These are phyloP conservation scores for Jordanella pulchra DNA, from an alignment of 2,797 vertebrate genomes.

Conservation along the genomic window DNA sequence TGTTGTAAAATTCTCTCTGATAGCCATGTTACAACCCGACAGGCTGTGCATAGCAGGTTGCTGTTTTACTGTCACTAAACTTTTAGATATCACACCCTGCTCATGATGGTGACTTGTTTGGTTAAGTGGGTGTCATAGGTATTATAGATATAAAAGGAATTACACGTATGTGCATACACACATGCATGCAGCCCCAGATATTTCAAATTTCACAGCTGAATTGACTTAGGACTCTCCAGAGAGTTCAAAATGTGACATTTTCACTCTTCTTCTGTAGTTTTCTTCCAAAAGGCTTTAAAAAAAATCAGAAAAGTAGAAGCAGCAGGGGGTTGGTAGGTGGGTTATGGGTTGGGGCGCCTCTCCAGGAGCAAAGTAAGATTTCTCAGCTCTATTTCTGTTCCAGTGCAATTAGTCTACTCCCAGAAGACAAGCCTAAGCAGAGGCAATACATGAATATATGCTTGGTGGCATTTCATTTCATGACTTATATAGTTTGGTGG, in stretches of 20 bases:
- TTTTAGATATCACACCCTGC: slow-evolving; percentile 65
- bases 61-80: slow-evolving; percentile 58
- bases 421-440: slow-evolving; percentile 74
- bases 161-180: slow-evolving; percentile 58
- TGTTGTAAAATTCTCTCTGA: slow-evolving; percentile 70
- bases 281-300: slow-evolving; percentile 77
- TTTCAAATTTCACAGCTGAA: slow-evolving; percentile 76
- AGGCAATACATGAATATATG: slow-evolving; percentile 66
- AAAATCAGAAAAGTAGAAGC: slow-evolving; percentile 74
- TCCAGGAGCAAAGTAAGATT: slow-evolving; percentile 73
- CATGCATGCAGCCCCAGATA: slow-evolving; percentile 52
- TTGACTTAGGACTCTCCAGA: slow-evolving; percentile 82
- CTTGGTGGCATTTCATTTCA: slow-evolving; percentile 68
- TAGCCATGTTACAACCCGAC: slow-evolving; percentile 68
- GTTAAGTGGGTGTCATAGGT: slow-evolving; percentile 63
- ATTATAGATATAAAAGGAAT: slow-evolving; percentile 69
- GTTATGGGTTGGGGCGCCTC: slow-evolving; percentile 72
- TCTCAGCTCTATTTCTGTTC: slow-evolving; percentile 81
- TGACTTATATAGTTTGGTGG: slow-evolving; percentile 42
- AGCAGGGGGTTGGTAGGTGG: slow-evolving; percentile 70
- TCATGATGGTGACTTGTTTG: slow-evolving; percentile 61
- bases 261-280: slow-evolving; percentile 79
- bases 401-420: slow-evolving; percentile 80
- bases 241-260: slow-evolving; percentile 81
- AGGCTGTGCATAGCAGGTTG: slow-evolving; percentile 37